Conservation (phyloP, 2,113 vertebrate genomes). For the Chaetura pelagica region DNA sequence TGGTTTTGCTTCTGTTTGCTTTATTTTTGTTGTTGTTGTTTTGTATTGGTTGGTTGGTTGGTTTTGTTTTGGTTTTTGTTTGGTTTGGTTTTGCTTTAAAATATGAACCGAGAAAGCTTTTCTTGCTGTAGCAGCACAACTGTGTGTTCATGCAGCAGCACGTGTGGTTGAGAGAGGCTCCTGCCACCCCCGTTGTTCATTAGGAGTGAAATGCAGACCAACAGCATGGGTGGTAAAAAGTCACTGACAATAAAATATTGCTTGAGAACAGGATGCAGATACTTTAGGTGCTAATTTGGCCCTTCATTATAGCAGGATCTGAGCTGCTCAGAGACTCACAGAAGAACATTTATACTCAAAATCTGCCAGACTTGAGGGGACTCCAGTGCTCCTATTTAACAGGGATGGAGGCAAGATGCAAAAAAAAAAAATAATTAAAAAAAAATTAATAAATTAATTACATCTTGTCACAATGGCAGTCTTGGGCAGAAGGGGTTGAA, state of each 20-base stretch:
- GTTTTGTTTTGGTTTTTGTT: no score
- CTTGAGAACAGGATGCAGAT: neutral
- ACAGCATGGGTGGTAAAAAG: neutral
- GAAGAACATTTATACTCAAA: neutral
- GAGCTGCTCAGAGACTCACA: neutral
- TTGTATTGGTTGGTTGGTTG: neutral
- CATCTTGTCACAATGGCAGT: neutral
- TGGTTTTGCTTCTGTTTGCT: no score
- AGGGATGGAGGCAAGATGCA: rapidly evolving
- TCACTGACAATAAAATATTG: neutral
- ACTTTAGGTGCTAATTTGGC: neutral
- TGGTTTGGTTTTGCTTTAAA: neutral
- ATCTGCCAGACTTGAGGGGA: neutral
- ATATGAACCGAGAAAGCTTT: neutral
- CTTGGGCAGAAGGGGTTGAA: neutral
- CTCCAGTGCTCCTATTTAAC: neutral
- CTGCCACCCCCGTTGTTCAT: neutral
- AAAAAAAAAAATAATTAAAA: neutral
- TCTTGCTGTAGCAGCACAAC: neutral
- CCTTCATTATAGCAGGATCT: neutral
- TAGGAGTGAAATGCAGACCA: neutral
- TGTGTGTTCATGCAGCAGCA: neutral
- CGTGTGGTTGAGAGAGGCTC: neutral
- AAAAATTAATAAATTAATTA: neutral
- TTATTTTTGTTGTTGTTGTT: no score